A percentile compares a stretch with the other conserved stretches of the same genome.
These are phyloP conservation scores for Lasioglossum figueresi DNA, from an alignment of 2,888 invertebrate species.

Conservation along the genomic window DNA sequence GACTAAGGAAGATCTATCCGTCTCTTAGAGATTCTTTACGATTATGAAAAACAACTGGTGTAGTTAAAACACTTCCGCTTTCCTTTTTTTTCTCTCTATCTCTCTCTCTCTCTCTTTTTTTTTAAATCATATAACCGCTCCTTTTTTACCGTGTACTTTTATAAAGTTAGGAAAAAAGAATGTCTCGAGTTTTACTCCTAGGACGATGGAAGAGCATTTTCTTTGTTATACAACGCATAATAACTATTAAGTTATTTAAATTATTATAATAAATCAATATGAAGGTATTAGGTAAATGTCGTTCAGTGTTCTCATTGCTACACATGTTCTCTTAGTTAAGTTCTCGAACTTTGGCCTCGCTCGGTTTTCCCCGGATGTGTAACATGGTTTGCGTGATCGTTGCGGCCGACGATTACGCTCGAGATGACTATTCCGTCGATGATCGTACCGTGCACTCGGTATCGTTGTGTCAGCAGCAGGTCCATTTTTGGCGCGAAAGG, in stretches of 20 bases:
- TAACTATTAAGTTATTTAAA: conserved; percentile 52
- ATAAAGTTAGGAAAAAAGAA: conserved; percentile 16
- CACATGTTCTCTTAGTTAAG: not conserved
- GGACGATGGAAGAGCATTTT: conserved; percentile 2
- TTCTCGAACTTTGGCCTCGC: not conserved
- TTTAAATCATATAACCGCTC: conserved; percentile 3
- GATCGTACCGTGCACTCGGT: conserved; percentile 10
- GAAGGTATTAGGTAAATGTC: conserved; percentile 33
- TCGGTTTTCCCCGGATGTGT: not conserved
- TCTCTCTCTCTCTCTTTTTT: not conserved
- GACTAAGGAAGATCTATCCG: not conserved
- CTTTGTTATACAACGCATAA: conserved; percentile 40
- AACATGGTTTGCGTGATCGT: not conserved
- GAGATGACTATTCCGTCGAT: conserved; percentile 21
- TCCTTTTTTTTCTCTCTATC: not conserved
- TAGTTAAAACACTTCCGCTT: not conserved
- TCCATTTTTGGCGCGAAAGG: conserved; percentile 64
- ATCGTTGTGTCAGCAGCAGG: not conserved
- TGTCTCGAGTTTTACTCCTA: conserved; percentile 29
- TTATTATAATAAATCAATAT: conserved; percentile 49
- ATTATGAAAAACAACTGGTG: not conserved
- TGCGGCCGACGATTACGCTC: not conserved
- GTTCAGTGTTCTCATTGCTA: conserved; percentile 3
- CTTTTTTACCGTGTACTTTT: conserved; percentile 26
- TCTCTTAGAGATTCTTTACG: conserved; percentile 1